Conservation (phyloP, 2,797 vertebrate species). For the Scleropages formosus region DNA sequence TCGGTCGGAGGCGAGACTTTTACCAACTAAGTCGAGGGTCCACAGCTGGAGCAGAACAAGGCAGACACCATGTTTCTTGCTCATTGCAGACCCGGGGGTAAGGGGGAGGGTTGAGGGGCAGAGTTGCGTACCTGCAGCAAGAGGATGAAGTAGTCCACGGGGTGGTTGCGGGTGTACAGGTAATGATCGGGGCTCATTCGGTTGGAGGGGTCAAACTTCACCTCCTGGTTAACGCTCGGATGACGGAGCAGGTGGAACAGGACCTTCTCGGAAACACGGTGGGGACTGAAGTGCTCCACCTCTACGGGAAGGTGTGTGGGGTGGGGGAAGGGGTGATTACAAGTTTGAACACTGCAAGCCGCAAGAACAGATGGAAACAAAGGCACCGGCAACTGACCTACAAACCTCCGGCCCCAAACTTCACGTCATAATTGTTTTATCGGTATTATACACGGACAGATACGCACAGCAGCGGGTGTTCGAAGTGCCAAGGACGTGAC, state of each 20-base stretch:
- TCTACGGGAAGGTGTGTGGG: slow-evolving; percentile 58
- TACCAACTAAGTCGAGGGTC: background rate
- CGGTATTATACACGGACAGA: no score
- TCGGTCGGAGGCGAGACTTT: background rate
- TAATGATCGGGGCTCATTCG: slow-evolving; percentile 78
- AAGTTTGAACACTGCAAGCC: background rate
- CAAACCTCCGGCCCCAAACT: background rate
- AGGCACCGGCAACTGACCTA: background rate
- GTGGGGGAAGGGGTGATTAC: background rate
- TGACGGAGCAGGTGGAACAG: slow-evolving; percentile 85
- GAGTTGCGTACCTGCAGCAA: slow-evolving; percentile 74
- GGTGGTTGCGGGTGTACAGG: slow-evolving; percentile 85
- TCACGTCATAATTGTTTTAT: no score
- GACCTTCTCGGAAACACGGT: slow-evolving; percentile 81
- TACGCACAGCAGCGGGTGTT: background rate
- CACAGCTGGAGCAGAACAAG: background rate
- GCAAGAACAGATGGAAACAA: background rate
- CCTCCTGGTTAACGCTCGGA: slow-evolving; percentile 88
- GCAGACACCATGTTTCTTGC: background rate
- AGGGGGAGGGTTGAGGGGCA: slow-evolving; percentile 49
- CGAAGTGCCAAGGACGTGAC: no score
- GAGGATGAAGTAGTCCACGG: slow-evolving; percentile 88
- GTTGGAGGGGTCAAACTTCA: slow-evolving; percentile 79
- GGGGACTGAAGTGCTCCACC: slow-evolving; percentile 84
- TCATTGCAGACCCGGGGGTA: background rate